Percentiles rank a stretch among this genome's conserved stretches.
phyloP scores from a whole-genome alignment of 2,797 vertebrate genomes.

The Perodicticus potto region DNA sequence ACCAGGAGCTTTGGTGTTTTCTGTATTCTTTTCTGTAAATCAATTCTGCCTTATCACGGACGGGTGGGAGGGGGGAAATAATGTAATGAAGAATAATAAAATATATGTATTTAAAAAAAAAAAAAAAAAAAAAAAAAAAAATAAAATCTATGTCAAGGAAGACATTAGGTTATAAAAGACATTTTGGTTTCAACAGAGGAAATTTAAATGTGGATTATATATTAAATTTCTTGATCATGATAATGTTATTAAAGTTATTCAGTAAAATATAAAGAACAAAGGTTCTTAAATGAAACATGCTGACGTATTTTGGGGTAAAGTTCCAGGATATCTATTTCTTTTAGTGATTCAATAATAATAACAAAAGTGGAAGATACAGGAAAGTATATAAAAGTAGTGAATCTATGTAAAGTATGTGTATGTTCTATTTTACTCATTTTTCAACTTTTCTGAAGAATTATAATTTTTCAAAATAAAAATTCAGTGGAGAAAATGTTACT shows the following conservation, averaged over 20 bases:
- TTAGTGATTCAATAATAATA: background rate
- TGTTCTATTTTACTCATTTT: background rate
- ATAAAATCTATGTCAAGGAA: too few species aligned
- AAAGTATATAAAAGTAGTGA: background rate
- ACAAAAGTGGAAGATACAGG: background rate
- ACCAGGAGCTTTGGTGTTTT: too few species aligned
- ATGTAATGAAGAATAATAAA: too few species aligned
- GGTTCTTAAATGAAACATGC: background rate
- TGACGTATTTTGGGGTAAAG: background rate
- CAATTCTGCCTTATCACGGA: too few species aligned
- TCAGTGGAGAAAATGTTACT: background rate
- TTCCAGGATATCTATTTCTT: background rate
- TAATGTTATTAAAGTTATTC: background rate
- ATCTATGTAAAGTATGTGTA: background rate
- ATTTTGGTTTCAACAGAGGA: background rate
- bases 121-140: too few species aligned
- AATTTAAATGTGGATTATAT: background rate
- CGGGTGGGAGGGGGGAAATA: too few species aligned
- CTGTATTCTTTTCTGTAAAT: too few species aligned
- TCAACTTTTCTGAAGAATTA: slow-evolving; percentile 35
- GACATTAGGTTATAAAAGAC: background rate
- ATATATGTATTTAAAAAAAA: too few species aligned
- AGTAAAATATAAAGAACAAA: background rate
- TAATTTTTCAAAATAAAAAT: slow-evolving; percentile 47
- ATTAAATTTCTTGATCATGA: background rate